phyloP scores from a whole-genome alignment of 2,797 vertebrate genomes.

The Peromyscus attwateri region DNA sequence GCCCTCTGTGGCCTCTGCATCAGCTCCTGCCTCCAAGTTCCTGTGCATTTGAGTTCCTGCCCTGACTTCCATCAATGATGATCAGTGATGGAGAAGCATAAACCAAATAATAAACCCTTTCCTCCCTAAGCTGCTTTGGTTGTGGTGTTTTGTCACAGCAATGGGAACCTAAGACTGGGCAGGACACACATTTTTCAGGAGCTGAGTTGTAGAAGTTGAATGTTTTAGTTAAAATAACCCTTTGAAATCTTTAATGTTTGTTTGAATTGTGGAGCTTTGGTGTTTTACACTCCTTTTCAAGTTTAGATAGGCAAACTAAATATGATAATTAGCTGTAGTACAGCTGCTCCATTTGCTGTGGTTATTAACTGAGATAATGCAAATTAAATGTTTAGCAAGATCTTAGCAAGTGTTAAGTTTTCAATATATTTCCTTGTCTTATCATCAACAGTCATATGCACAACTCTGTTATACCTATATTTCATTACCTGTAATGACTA shows the following conservation, averaged over 20 bases:
- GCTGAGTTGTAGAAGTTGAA: background rate
- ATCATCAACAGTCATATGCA: background rate
- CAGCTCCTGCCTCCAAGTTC: background rate
- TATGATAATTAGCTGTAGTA: background rate
- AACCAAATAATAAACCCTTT: background rate
- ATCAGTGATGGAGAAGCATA: background rate
- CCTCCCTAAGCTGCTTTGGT: background rate
- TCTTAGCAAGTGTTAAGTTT: background rate
- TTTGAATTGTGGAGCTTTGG: background rate
- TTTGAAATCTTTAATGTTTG: background rate
- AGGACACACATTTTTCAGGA: background rate
- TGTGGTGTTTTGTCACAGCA: background rate
- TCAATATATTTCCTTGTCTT: background rate
- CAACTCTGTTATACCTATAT: background rate
- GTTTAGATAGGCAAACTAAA: constrained; percentile 17
- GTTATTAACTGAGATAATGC: background rate
- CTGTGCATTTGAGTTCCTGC: too few species aligned
- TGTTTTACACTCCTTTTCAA: background rate
- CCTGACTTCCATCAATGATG: background rate
- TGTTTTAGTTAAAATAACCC: background rate
- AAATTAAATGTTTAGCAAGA: background rate
- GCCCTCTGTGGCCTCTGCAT: too few species aligned
- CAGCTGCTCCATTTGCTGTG: background rate
- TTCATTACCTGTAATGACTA: background rate
- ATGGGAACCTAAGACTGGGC: background rate